Conservation (phyloP, 2,113 vertebrate species). For the Nothobranchius kuhntae region DNA sequence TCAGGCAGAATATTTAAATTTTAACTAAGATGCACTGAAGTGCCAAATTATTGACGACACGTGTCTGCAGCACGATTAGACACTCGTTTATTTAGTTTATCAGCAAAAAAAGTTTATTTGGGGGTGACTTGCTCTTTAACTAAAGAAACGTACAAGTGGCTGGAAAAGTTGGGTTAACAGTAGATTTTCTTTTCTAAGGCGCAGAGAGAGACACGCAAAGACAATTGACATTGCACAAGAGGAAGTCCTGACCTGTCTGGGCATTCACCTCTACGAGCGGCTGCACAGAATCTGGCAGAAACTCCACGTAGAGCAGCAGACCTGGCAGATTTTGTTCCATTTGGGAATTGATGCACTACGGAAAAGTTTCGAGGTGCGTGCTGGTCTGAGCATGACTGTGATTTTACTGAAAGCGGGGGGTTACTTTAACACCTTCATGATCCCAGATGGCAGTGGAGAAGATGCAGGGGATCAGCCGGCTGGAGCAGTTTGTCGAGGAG, state of each 20-base stretch:
- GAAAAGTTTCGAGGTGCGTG: conserved; percentile 92
- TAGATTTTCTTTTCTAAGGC: conserved; percentile 67
- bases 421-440: not conserved
- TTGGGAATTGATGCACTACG: conserved; percentile 92
- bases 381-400: not conserved
- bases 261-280: conserved; percentile 95
- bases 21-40: too few relatives aligned
- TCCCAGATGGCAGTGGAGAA: conserved; percentile 94
- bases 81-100: too few relatives aligned
- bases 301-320: conserved; percentile 93
- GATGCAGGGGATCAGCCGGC: conserved; percentile 93
- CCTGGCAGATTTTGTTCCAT: conserved; percentile 97
- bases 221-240: conserved; percentile 98
- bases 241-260: conserved; percentile 96
- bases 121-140: too few relatives aligned
- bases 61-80: too few relatives aligned
- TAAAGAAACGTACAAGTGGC: too few relatives aligned
- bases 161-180: not conserved
- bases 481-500: conserved; percentile 96
- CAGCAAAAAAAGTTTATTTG: too few relatives aligned
- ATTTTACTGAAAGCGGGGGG: not conserved
- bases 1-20: too few relatives aligned
- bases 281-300: conserved; percentile 98
- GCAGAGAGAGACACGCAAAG: conserved; percentile 95
- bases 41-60: too few relatives aligned